Evolutionary conservation across 2,888 invertebrate species (phyloP), one percentile per base, ranked within the genome.

Genomic region (Epistrophella euchroma): DNA sequence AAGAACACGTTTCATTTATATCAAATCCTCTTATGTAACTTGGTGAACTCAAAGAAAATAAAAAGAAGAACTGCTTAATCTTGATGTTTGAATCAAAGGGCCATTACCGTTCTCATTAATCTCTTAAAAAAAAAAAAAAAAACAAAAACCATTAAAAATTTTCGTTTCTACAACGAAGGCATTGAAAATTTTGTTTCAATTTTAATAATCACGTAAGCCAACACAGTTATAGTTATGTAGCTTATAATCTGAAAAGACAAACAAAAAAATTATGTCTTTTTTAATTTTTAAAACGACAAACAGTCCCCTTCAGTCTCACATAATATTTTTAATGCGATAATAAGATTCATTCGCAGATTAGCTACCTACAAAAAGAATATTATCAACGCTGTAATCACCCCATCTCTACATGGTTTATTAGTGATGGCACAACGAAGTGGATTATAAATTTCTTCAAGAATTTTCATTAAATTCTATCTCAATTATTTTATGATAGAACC

Each of bases 401-500:
- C 66, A 43, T 56, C 40, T 1, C 32, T 5, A 15, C 22, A 19
- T 66, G 40, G 71, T 56, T 71, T 43, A 35, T 66, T 73, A 73
- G 73, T 74, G 9, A 45, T 45, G 55, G 60, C 35, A 37, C 11
- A 55, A 78, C 74, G 71, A 71, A 75, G 71, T 75, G 66, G 64
- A 79, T 75, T 80, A 80, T 72, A 80, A 75, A 80, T 84, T 80
- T 80, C 84, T 60, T 80, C 60, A 17, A 11, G 40, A 80, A 50
- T 72, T 66, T 80, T 80, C 72, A 84, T 84, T 80, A 72, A 45
- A 71, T 11, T 13, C 32, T 28, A 25, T 25, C 10, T 56, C 7
- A 43, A 32, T n/a, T 10, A 1, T 15, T 11, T 5, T n/a, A 0
- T 17, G 43, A 45, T 17, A 17, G 9, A 45, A 45, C 17, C 45